Evolutionary conservation across 2,797 vertebrate species (phyloP).

Genomic region (Poecilia gillii): DNA sequence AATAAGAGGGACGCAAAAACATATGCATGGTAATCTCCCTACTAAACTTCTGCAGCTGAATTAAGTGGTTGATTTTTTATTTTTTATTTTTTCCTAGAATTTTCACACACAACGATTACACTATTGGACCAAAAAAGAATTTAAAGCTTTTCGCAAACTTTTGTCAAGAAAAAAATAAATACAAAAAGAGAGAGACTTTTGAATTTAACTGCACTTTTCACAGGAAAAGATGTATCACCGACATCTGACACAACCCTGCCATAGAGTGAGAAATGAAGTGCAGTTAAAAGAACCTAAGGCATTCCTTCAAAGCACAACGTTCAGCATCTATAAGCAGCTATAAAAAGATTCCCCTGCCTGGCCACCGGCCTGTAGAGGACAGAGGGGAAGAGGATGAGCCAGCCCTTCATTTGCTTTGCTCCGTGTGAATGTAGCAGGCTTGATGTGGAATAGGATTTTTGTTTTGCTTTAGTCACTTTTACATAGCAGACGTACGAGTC

Average conservation of each 20-base stretch:
- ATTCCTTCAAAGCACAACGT: neutral
- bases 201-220: neutral
- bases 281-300: slow-evolving; percentile 22
- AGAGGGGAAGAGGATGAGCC: slow-evolving; percentile 28
- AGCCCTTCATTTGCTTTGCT: slow-evolving; percentile 28
- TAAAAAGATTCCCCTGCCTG: slow-evolving; percentile 11
- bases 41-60: neutral
- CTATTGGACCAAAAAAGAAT: neutral
- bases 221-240: slow-evolving; percentile 1
- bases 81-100: neutral
- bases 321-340: slow-evolving; percentile 23
- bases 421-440: slow-evolving; percentile 45
- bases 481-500: slow-evolving; percentile 76
- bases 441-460: slow-evolving; percentile 42
- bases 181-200: neutral
- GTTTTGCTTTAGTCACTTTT: slow-evolving; percentile 74
- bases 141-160: neutral
- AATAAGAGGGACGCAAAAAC: neutral
- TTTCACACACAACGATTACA: neutral
- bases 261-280: slow-evolving; percentile 8
- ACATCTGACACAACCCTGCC: slow-evolving; percentile 3
- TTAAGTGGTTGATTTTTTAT: neutral
- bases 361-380: slow-evolving; percentile 27
- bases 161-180: neutral
- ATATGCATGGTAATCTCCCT: neutral